Evolutionary conservation across 2,113 vertebrate species (phyloP).

Genomic region (Forbesichthys papilliferus): DNA sequence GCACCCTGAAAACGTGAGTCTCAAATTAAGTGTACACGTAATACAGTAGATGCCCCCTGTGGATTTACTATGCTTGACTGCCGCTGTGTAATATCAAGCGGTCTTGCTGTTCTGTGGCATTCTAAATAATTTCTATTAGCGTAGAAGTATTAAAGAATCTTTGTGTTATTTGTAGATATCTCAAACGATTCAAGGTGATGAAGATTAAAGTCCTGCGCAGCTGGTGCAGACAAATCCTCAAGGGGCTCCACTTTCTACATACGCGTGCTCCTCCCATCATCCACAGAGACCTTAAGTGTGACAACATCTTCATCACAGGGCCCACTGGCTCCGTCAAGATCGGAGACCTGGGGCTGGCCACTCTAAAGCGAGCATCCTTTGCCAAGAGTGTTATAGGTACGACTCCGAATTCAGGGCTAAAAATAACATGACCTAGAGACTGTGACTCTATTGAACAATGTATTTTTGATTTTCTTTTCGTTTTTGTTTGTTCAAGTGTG

Average conservation of each 20-base stretch:
- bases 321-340: slow-evolving; percentile 98
- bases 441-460: slow-evolving; percentile 32
- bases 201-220: slow-evolving; percentile 98
- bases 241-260: slow-evolving; percentile 96
- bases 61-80: too few relatives aligned
- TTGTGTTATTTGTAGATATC: slow-evolving; percentile 78
- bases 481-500: slow-evolving; percentile 59
- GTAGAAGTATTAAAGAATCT: not conserved
- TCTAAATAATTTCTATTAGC: too few relatives aligned
- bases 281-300: slow-evolving; percentile 96
- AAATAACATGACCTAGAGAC: slow-evolving; percentile 14
- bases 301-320: slow-evolving; percentile 99
- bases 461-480: slow-evolving; percentile 45
- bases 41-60: not conserved
- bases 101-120: too few relatives aligned
- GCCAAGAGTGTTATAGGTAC: slow-evolving; percentile 99
- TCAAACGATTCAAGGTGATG: slow-evolving; percentile 99
- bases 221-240: slow-evolving; percentile 97
- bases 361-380: slow-evolving; percentile 94
- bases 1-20: slow-evolving; percentile 97
- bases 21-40: not conserved
- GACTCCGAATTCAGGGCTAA: slow-evolving; percentile 56
- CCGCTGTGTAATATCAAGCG: too few relatives aligned
- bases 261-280: slow-evolving; percentile 96
- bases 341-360: slow-evolving; percentile 94